Conservation (phyloP, 2,888 invertebrate species). For the Callyntrura guangdongensis region DNA sequence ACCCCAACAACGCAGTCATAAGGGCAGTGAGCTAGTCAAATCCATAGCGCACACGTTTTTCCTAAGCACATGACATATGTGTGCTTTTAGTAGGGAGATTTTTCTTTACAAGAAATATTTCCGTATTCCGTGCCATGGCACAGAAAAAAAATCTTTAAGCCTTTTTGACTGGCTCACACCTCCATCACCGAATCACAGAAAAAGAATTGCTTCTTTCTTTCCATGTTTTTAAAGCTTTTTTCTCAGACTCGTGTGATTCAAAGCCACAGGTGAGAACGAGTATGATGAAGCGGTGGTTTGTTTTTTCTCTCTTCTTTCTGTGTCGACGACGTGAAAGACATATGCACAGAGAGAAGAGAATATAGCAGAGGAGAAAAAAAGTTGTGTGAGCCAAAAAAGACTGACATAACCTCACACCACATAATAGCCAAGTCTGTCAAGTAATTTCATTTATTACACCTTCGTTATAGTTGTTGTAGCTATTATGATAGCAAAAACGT, state of each 20-base stretch:
- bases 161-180: slow-evolving; percentile 42
- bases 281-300: slow-evolving; percentile 26
- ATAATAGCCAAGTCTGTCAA: slow-evolving; percentile 79
- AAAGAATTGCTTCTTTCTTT: slow-evolving; percentile 35
- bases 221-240: slow-evolving; percentile 16
- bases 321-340: slow-evolving; percentile 7
- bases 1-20: background rate
- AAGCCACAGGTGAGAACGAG: slow-evolving; percentile 80
- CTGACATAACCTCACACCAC: slow-evolving; percentile 82
- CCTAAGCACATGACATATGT: too few species aligned
- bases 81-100: slow-evolving; percentile 29
- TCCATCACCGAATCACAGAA: background rate
- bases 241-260: slow-evolving; percentile 70
- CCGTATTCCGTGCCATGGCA: background rate
- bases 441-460: slow-evolving; percentile 81
- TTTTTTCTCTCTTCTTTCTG: slow-evolving; percentile 33
- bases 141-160: too few species aligned
- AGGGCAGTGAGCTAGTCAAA: background rate
- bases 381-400: slow-evolving; percentile 65
- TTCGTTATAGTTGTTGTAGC: slow-evolving; percentile 75
- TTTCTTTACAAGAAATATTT: slow-evolving; percentile 1
- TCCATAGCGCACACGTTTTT: background rate
- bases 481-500: slow-evolving; percentile 63
- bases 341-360: slow-evolving; percentile 16
- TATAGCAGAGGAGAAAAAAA: too few species aligned